These are phyloP conservation scores for Rhynchomys soricoides DNA, from an alignment of 2,113 vertebrate genomes.

Conservation along the genomic window DNA sequence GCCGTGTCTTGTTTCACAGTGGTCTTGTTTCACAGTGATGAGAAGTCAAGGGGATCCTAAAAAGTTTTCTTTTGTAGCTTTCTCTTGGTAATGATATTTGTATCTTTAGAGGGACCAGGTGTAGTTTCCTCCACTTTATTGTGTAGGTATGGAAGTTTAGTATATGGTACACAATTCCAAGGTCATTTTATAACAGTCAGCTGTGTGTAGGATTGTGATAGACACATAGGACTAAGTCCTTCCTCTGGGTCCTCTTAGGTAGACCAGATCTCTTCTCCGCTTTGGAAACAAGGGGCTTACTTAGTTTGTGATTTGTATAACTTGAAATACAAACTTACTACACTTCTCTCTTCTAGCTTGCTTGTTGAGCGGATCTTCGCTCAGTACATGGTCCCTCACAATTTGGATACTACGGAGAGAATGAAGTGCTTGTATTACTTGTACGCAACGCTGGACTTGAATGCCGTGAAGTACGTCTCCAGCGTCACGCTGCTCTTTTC, in stretches of 20 bases:
- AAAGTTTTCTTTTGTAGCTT: neutral
- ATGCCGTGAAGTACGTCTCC: slow-evolving; percentile 95
- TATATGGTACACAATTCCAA: neutral
- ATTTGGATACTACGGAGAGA: slow-evolving; percentile 94
- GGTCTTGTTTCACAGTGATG: neutral
- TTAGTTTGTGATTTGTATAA: neutral
- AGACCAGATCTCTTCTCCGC: neutral
- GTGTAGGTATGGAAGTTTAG: neutral
- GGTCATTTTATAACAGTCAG: neutral
- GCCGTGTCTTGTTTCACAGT: neutral
- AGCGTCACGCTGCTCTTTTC: neutral
- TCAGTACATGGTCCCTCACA: slow-evolving; percentile 98
- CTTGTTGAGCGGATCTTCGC: slow-evolving; percentile 98
- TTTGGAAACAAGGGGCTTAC: neutral
- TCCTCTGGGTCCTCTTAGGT: neutral
- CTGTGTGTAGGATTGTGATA: neutral
- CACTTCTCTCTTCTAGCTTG: slow-evolving; percentile 86
- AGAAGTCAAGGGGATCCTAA: slow-evolving; percentile 35
- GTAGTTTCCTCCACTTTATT: neutral
- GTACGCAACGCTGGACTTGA: slow-evolving; percentile 96
- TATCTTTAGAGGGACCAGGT: neutral
- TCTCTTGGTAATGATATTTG: slow-evolving; percentile 8
- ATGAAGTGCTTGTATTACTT: slow-evolving; percentile 99
- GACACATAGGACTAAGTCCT: neutral
- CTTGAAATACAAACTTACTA: neutral